Conservation (phyloP, 2,113 vertebrate genomes). For the Amazona vittata region DNA sequence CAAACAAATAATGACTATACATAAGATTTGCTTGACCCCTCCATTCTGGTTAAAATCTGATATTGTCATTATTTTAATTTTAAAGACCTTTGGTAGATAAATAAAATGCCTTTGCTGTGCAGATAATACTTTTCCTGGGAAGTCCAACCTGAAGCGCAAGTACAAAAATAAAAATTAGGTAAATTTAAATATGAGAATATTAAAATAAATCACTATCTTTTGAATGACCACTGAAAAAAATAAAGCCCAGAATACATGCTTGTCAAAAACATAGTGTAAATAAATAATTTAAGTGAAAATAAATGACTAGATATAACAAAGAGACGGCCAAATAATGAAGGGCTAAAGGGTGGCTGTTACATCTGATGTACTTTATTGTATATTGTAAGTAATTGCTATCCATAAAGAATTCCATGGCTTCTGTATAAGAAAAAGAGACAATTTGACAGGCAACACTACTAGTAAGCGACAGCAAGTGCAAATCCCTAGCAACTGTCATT, state of each 20-base stretch:
- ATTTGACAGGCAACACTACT: constrained; percentile 80
- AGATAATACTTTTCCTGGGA: constrained; percentile 7
- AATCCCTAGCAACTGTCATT: constrained; percentile 82
- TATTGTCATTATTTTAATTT: background rate
- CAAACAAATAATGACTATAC: background rate
- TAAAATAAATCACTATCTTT: constrained; percentile 51
- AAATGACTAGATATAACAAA: constrained; percentile 67
- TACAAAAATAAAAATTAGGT: constrained; percentile 14
- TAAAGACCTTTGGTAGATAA: background rate
- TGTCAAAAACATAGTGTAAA: constrained; percentile 68
- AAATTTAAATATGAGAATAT: constrained; percentile 31
- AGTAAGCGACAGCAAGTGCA: constrained; percentile 70
- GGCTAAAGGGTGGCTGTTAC: constrained; percentile 77
- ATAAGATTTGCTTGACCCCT: background rate
- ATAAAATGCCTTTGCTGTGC: background rate
- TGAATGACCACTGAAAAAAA: constrained; percentile 47
- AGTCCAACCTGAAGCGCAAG: constrained; percentile 25
- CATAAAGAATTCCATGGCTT: constrained; percentile 78
- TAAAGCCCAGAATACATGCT: constrained; percentile 57
- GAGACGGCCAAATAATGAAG: constrained; percentile 74
- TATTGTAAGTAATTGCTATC: constrained; percentile 77
- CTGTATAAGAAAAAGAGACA: constrained; percentile 66
- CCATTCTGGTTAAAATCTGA: background rate
- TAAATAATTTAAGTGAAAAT: constrained; percentile 75
- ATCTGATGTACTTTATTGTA: constrained; percentile 77